These are phyloP conservation scores for Lycocerus yunnanus DNA, from an alignment of 2,888 invertebrate genomes.

Conservation along the genomic window DNA sequence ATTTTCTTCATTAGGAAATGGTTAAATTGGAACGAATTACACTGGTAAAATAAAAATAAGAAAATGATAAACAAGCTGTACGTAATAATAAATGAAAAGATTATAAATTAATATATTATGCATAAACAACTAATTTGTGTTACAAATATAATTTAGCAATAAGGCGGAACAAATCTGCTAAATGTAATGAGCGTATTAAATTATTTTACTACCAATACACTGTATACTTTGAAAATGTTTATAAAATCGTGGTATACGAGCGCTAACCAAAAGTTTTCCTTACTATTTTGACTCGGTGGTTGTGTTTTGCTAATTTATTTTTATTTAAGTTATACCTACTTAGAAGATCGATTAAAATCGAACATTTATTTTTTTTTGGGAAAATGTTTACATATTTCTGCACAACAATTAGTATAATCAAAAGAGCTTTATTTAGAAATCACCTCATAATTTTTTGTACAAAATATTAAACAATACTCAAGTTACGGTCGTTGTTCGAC, in stretches of 20 bases:
- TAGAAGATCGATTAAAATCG: no score
- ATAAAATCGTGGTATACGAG: neutral
- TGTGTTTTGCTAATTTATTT: no score
- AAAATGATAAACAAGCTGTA: neutral
- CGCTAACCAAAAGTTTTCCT: neutral
- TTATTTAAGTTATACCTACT: no score
- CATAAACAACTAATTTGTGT: neutral
- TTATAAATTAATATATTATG: neutral
- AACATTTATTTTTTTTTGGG: no score
- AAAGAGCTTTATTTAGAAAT: no score
- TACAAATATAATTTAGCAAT: neutral
- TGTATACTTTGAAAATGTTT: neutral
- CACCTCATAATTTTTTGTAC: no score
- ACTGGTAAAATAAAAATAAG: neutral
- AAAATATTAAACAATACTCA: no score
- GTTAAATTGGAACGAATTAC: neutral
- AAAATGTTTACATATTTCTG: no score
- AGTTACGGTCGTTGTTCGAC: no score
- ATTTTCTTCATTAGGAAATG: neutral
- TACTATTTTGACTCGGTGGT: neutral
- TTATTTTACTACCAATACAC: neutral
- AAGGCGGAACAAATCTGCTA: neutral
- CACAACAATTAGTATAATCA: no score
- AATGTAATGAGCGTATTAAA: neutral
- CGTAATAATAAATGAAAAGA: neutral